These are phyloP conservation scores for Monarcha castaneiventris DNA, from an alignment of 2,113 vertebrate species.

Conservation along the genomic window DNA sequence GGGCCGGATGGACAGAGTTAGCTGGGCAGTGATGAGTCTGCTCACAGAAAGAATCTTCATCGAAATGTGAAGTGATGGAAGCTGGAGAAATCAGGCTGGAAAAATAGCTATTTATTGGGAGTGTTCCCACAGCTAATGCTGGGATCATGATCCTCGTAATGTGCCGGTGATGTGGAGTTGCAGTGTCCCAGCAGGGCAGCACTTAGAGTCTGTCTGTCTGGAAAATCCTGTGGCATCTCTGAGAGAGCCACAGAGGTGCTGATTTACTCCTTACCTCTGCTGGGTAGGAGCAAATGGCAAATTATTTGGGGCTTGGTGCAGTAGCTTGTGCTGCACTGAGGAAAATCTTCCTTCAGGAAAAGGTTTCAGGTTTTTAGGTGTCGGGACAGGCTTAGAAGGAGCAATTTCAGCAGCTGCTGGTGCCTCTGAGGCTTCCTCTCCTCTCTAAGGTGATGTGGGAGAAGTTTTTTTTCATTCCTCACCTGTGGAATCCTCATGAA, in stretches of 20 bases:
- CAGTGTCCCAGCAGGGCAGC: not conserved
- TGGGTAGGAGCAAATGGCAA: not conserved
- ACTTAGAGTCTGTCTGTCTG: not conserved
- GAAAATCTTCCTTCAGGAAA: not conserved
- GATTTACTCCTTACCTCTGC: not conserved
- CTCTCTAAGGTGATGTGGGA: not conserved
- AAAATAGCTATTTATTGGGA: not conserved
- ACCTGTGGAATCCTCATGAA: not conserved
- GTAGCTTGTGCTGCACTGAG: not conserved
- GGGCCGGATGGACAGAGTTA: not conserved
- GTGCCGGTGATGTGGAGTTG: rapidly evolving
- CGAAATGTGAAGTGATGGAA: not conserved
- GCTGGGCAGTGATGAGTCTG: not conserved
- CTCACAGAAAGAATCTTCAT: not conserved
- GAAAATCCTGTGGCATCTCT: not conserved
- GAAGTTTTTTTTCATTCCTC: not conserved
- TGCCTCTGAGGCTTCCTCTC: not conserved
- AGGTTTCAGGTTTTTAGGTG: not conserved
- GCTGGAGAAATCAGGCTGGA: not conserved
- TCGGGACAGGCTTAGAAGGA: not conserved
- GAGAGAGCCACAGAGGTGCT: not conserved
- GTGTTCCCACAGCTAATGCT: not conserved
- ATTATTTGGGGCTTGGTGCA: not conserved
- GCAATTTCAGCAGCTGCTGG: not conserved
- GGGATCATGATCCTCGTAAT: not conserved